These are phyloP conservation scores for Virgularia gustaviana DNA, from an alignment of 92 coral and sea anemone species.

Conservation along the genomic window DNA sequence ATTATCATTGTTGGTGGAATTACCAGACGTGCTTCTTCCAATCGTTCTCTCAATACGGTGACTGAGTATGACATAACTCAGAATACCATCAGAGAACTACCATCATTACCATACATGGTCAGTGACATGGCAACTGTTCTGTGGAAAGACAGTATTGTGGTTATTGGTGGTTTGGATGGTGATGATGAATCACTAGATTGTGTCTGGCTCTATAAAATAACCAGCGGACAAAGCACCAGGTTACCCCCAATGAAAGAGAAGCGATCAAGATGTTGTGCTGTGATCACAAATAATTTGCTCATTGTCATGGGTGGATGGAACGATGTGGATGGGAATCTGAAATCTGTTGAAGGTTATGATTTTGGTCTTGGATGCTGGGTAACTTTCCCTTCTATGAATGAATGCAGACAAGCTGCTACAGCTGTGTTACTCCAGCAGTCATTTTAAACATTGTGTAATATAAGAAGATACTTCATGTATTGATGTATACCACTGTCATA, in stretches of 20 bases:
- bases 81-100: background rate
- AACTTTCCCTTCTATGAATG: background rate
- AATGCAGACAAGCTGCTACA: background rate
- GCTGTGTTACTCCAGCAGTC: too few species aligned
- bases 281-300: slow-evolving; percentile 51
- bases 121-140: slow-evolving; percentile 25
- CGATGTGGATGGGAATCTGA: slow-evolving; percentile 61
- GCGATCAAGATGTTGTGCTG: slow-evolving; percentile 78
- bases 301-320: slow-evolving; percentile 79
- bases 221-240: slow-evolving; percentile 62
- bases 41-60: background rate
- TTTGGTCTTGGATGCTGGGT: background rate
- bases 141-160: background rate
- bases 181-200: background rate
- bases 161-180: slow-evolving; percentile 6
- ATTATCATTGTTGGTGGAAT: slow-evolving; percentile 21
- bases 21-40: background rate
- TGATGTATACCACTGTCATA: too few species aligned
- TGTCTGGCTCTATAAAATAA: background rate
- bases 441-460: too few species aligned
- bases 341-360: slow-evolving; percentile 66
- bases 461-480: too few species aligned
- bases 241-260: slow-evolving; percentile 70
- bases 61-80: slow-evolving; percentile 1
- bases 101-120: slow-evolving; percentile 12